A percentile compares a stretch with the other conserved stretches of the same genome.
Conservation (phyloP, 2,888 invertebrate species). For the Cephus spinipes region DNA sequence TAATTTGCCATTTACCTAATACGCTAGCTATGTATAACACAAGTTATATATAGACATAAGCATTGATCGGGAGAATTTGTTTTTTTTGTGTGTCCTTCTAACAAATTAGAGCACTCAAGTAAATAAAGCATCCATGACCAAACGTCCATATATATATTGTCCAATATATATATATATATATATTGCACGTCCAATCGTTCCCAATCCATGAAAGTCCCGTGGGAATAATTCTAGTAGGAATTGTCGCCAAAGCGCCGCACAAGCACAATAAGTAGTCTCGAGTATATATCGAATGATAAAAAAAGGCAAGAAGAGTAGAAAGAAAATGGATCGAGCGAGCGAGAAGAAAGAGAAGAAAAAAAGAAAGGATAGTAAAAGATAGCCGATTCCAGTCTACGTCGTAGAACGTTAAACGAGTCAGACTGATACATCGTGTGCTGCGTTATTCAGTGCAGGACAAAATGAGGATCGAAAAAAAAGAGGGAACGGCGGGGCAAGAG, state of each 20-base stretch:
- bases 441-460: background rate
- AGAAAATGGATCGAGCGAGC: background rate
- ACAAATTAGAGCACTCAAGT: background rate
- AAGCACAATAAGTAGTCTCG: background rate
- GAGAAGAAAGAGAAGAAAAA: background rate
- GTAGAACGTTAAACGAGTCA: background rate
- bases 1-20: background rate
- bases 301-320: background rate
- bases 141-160: background rate
- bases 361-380: background rate
- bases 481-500: no score
- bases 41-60: background rate
- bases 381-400: background rate
- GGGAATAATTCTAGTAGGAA: background rate
- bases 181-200: background rate
- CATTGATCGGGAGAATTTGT: background rate
- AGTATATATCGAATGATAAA: background rate
- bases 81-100: background rate
- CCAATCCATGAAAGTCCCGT: background rate
- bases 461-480: background rate
- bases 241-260: background rate
- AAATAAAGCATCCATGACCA: background rate
- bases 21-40: background rate
- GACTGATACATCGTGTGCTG: background rate
- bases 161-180: background rate